Evolutionary conservation across 1,140 invertebrate genomes (phyloP).

Genomic region (Cheumatopsyche charites): DNA sequence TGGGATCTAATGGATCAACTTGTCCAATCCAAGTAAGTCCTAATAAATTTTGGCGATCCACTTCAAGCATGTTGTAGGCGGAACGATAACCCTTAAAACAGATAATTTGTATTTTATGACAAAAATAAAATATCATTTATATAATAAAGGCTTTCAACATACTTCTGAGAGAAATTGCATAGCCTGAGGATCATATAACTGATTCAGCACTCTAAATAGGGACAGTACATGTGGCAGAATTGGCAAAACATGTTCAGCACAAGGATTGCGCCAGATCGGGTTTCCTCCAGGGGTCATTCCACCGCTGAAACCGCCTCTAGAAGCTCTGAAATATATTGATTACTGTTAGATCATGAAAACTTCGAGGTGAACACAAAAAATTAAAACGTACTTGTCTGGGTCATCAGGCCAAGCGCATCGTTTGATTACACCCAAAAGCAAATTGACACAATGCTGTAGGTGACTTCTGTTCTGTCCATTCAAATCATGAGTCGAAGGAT

Average conservation of each 20-base stretch:
- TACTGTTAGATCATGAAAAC: background rate
- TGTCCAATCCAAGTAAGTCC: conserved; percentile 61
- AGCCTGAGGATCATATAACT: conserved; percentile 75
- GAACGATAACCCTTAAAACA: conserved; percentile 66
- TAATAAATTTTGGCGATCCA: conserved; percentile 71
- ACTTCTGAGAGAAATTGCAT: conserved; percentile 66
- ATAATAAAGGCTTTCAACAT: conserved; percentile 45
- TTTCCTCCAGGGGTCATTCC: conserved; percentile 76
- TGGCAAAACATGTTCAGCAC: conserved; percentile 78
- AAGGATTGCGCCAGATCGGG: conserved; percentile 83
- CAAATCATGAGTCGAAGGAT: conserved; percentile 54
- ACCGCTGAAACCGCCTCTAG: conserved; percentile 80
- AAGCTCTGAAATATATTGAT: conserved; percentile 61
- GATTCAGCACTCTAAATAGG: conserved; percentile 78
- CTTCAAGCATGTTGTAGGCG: conserved; percentile 73
- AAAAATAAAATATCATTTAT: background rate
- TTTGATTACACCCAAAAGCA: conserved; percentile 83
- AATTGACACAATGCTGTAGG: conserved; percentile 70
- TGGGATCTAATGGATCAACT: conserved; percentile 58
- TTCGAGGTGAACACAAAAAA: background rate
- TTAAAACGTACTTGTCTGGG: conserved; percentile 63
- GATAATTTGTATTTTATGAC: background rate
- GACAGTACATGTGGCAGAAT: conserved; percentile 78
- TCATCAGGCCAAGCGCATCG: conserved; percentile 83
- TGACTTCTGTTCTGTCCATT: conserved; percentile 59